Conservation (phyloP, 2,113 vertebrate genomes). For the Saccopteryx leptura region DNA sequence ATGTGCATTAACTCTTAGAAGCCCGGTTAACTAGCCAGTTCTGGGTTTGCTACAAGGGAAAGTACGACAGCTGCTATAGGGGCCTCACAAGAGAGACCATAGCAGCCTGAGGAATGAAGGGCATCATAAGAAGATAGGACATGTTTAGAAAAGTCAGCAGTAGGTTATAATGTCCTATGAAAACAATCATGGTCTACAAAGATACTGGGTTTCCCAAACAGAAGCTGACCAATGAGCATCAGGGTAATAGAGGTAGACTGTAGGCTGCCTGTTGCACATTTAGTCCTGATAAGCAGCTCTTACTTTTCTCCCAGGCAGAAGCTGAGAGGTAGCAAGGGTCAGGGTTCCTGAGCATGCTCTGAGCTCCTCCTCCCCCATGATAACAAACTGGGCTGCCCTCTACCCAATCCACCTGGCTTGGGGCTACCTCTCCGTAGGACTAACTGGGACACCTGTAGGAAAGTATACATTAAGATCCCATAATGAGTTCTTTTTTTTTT, state of each 20-base stretch:
- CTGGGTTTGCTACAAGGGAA: slow-evolving; percentile 24
- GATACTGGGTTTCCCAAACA: slow-evolving; percentile 25
- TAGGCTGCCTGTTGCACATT: not conserved
- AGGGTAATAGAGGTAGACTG: not conserved
- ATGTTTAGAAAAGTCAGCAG: slow-evolving; percentile 58
- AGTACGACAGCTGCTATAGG: not conserved
- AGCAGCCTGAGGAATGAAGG: slow-evolving; percentile 29
- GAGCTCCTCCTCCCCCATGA: not conserved
- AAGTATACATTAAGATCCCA: not conserved
- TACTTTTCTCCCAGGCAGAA: slow-evolving; percentile 24
- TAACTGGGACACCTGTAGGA: not conserved
- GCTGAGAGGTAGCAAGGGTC: not conserved
- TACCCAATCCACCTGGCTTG: not conserved
- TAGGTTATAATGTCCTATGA: slow-evolving; percentile 36
- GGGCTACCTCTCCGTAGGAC: not conserved
- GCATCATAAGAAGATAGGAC: slow-evolving; percentile 32
- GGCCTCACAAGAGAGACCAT: slow-evolving; percentile 15
- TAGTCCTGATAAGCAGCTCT: slow-evolving; percentile 58
- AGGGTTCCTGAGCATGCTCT: slow-evolving; percentile 13
- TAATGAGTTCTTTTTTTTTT: no score
- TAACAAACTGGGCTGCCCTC: not conserved
- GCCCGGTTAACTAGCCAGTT: slow-evolving; percentile 20
- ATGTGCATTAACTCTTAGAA: not conserved
- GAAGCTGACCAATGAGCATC: not conserved
- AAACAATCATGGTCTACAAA: slow-evolving; percentile 15